Conservation (phyloP, 2,113 vertebrate genomes). For the Kobus ellipsiprymnus region DNA sequence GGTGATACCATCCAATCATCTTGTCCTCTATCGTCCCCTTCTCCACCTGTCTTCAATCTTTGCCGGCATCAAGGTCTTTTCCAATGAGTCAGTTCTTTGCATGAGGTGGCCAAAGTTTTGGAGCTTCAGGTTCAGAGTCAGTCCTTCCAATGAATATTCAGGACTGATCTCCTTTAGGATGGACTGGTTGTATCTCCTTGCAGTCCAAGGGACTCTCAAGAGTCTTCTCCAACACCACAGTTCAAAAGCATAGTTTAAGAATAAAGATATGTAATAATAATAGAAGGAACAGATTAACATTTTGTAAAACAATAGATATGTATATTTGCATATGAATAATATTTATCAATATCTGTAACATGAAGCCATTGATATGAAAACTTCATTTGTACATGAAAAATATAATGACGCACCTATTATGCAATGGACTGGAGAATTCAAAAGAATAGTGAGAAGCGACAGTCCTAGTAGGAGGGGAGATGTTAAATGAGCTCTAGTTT, state of each 20-base stretch:
- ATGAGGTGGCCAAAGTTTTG: neutral
- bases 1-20: neutral
- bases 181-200: neutral
- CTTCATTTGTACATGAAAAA: neutral
- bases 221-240: neutral
- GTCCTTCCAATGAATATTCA: neutral
- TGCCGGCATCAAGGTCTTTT: neutral
- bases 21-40: neutral
- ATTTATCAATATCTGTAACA: neutral
- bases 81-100: neutral
- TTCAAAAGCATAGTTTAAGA: neutral
- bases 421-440: neutral
- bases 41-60: neutral
- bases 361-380: neutral
- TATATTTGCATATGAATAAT: neutral
- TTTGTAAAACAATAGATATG: neutral
- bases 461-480: fast-evolving
- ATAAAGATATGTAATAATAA: neutral
- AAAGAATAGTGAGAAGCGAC: neutral
- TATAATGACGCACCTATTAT: neutral
- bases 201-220: neutral
- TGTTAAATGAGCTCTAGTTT: neutral
- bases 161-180: neutral
- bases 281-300: neutral
- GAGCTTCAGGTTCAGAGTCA: neutral